Evolutionary conservation across 2,113 vertebrate genomes (phyloP), one percentile per base, ranked within the genome.

Genomic region (Clarias batrachus): DNA sequence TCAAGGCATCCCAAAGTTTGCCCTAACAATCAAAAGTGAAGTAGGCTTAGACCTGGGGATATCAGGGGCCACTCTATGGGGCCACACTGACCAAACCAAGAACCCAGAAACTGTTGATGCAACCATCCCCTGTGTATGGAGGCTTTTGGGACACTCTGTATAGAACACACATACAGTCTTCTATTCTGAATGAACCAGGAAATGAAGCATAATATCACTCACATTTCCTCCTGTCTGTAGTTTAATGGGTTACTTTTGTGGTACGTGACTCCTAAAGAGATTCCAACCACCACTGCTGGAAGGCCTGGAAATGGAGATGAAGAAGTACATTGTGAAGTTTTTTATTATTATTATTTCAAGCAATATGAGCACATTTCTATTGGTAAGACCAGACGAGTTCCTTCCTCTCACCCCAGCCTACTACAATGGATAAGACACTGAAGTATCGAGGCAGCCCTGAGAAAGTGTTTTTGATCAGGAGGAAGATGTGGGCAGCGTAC

Each of bases 161-260:
- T 16, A 19, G 66, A 17, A 70, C 33, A 27, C 48, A 48, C 48
- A 7, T 48, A 48, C 6, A 0, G 0, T 48, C 48, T 25, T 25
- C 62, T 63, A n/a, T 3, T 65, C 25, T n/a, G 9, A 65, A 65
- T n/a, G 3, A 25, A 65, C 10, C 62, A 65, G 62, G 62, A n/a
- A n/a, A 10, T 65, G 3, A 65, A 65, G 59, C 1, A 16, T 12
- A 30, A 13, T 30, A 30, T 71, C 68, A 71, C 68, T 89, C 81
- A 94, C 93, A 94, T 93, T 85, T 93, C 92, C 84, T 94, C 92
- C 81, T 91, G 93, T 54, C 92, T 85, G 89, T 93, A 94, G 79
- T 85, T 76, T 87, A 94, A 87, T 54, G 93, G 91, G 0, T 86
- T 37, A 0, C 90, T 63, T 0, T 80, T 23, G 4, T 74, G 86